Percentiles rank a stretch among this genome's conserved stretches.
Evolutionary conservation across 2,797 vertebrate species (phyloP).

Genomic region (Paramormyrops hopkinsi): DNA sequence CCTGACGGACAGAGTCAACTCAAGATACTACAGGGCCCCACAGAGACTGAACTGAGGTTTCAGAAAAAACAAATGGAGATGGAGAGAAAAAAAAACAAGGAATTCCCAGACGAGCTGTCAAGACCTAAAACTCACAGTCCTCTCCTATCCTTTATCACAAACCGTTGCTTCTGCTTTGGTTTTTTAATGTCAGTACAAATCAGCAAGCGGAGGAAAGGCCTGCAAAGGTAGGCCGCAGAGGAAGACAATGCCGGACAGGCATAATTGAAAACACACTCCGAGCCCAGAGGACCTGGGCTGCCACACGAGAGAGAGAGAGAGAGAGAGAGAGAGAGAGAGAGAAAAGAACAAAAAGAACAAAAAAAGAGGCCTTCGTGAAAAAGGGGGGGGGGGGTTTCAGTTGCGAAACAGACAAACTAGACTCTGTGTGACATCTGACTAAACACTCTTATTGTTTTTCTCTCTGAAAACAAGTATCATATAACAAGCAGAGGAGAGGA

Average conservation of each 20-base stretch:
- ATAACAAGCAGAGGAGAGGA: slow-evolving; percentile 45
- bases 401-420: slow-evolving; percentile 68
- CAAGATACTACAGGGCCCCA: background rate
- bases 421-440: slow-evolving; percentile 67
- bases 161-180: slow-evolving; percentile 26
- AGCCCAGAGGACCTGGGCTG: slow-evolving; percentile 51
- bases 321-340: background rate
- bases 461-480: slow-evolving; percentile 66
- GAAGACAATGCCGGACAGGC: slow-evolving; percentile 51
- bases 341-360: background rate
- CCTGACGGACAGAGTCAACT: background rate
- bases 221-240: background rate
- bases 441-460: slow-evolving; percentile 73
- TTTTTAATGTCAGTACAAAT: slow-evolving; percentile 40
- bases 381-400: slow-evolving; percentile 48
- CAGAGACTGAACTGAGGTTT: background rate
- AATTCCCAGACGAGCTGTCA: slow-evolving; percentile 34
- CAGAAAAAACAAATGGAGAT: background rate
- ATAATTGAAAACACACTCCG: slow-evolving; percentile 68
- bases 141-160: slow-evolving; percentile 28
- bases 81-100: background rate
- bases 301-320: slow-evolving; percentile 44
- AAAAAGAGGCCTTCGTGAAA: slow-evolving; percentile 50
- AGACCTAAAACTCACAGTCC: slow-evolving; percentile 37
- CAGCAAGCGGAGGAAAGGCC: slow-evolving; percentile 29